Conservation (phyloP, 2,113 vertebrate species). For the Gracilinanus agilis region DNA sequence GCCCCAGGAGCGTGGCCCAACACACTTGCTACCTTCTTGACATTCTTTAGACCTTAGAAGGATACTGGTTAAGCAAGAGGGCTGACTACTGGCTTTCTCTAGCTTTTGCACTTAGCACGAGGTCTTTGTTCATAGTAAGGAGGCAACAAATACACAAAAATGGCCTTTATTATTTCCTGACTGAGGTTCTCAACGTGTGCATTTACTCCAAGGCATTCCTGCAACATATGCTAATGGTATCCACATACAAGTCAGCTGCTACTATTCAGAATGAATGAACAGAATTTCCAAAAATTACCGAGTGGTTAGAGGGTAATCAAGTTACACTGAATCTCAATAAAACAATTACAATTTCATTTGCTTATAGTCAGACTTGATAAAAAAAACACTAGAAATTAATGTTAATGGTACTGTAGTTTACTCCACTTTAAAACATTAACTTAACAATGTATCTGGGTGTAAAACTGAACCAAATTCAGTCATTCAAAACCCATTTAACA, state of each 20-base stretch:
- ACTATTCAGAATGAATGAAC: conserved; percentile 62
- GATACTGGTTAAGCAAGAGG: background rate
- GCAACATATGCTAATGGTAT: background rate
- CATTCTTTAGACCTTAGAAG: background rate
- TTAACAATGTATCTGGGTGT: conserved; percentile 67
- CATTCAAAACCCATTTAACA: conserved; percentile 74
- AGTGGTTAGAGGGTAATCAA: conserved; percentile 62
- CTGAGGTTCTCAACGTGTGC: background rate
- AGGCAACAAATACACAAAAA: background rate
- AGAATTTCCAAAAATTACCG: conserved; percentile 66
- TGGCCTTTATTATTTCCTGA: background rate
- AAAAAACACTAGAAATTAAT: conserved; percentile 69
- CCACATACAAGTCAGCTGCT: conserved; percentile 53
- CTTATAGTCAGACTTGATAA: conserved; percentile 60
- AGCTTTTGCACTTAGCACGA: background rate
- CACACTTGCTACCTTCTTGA: background rate
- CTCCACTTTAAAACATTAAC: conserved; percentile 68
- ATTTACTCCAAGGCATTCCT: background rate
- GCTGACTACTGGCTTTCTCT: background rate
- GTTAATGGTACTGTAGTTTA: conserved; percentile 49
- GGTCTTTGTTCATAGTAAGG: background rate
- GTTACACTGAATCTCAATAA: conserved; percentile 58
- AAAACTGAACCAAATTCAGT: conserved; percentile 72
- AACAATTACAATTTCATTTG: conserved; percentile 72
- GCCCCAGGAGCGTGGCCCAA: background rate